Percentiles rank a stretch among this genome's conserved stretches.
These are phyloP conservation scores for Meloidogyne exigua DNA, from an alignment of 1,140 invertebrate species.

Conservation along the genomic window DNA sequence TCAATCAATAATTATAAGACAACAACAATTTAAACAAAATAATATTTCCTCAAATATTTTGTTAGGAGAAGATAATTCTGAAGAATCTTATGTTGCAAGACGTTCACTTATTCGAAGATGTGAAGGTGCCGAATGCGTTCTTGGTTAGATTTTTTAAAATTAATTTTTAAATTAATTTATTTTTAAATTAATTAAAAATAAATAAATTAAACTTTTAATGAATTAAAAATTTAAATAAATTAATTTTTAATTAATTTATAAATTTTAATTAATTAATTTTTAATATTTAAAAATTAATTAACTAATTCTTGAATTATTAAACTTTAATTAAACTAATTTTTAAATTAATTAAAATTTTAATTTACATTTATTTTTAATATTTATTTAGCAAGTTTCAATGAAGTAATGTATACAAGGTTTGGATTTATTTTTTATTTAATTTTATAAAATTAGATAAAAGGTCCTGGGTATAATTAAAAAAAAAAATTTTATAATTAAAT, in stretches of 20 bases:
- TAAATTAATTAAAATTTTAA: background rate
- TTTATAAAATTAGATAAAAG: too few relatives aligned
- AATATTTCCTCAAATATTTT: background rate
- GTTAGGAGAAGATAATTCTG: background rate
- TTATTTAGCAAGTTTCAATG: conserved; percentile 70
- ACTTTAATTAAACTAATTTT: too few relatives aligned
- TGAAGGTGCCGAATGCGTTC: conserved; percentile 56
- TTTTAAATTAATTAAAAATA: too few relatives aligned
- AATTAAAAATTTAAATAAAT: too few relatives aligned
- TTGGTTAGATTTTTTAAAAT: conserved; percentile 37
- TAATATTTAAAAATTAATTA: too few relatives aligned
- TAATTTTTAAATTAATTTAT: conserved; percentile 4
- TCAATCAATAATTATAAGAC: too few relatives aligned
- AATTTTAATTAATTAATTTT: background rate
- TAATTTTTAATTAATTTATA: too few relatives aligned
- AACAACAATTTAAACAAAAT: background rate
- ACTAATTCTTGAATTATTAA: too few relatives aligned
- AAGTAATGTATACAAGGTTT: conserved; percentile 80
- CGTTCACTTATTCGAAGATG: conserved; percentile 35
- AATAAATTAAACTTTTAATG: background rate
- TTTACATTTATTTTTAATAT: background rate
- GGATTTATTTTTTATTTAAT: conserved; percentile 66
- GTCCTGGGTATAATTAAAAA: conserved; percentile 56
- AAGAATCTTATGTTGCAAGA: conserved; percentile 13
- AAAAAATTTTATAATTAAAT: conserved; percentile 74